Evolutionary conservation across 2,797 vertebrate species (phyloP).

Genomic region (Xenopus petersii): DNA sequence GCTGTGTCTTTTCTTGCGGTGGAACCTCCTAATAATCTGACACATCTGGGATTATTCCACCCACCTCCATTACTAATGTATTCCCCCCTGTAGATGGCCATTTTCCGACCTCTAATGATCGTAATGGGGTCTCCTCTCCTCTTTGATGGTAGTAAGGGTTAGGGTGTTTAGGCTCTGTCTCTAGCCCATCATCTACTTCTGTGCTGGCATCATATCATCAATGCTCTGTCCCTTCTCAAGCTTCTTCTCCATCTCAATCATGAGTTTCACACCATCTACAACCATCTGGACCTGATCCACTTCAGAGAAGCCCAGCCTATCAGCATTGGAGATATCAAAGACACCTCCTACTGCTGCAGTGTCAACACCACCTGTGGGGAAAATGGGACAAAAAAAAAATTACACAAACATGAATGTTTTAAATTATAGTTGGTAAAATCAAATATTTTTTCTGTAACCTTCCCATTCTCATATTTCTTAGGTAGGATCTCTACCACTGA

Average conservation of each 20-base stretch:
- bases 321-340: constrained; percentile 94
- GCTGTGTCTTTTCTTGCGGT: too few relatives aligned
- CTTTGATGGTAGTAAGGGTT: background rate
- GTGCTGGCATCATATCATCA: constrained; percentile 91
- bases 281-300: constrained; percentile 92
- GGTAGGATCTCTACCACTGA: too few relatives aligned
- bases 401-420: background rate
- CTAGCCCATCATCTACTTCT: constrained; percentile 63
- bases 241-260: constrained; percentile 98
- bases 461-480: too few relatives aligned
- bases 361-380: constrained; percentile 83
- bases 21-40: too few relatives aligned
- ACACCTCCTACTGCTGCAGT: constrained; percentile 87
- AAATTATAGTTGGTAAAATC: too few relatives aligned
- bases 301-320: constrained; percentile 91
- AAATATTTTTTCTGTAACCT: too few relatives aligned
- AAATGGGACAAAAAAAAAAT: background rate
- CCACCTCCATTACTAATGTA: background rate
- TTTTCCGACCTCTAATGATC: constrained; percentile 7
- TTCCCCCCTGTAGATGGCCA: constrained; percentile 18
- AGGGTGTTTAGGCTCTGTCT: constrained; percentile 20
- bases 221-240: constrained; percentile 89
- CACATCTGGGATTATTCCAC: too few relatives aligned
- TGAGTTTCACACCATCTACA: constrained; percentile 94
- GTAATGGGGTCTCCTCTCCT: constrained; percentile 20